Base-by-base conservation (phyloP, 1,140 invertebrate genomes). In the Caenorhabditis tropicalis region DNA sequence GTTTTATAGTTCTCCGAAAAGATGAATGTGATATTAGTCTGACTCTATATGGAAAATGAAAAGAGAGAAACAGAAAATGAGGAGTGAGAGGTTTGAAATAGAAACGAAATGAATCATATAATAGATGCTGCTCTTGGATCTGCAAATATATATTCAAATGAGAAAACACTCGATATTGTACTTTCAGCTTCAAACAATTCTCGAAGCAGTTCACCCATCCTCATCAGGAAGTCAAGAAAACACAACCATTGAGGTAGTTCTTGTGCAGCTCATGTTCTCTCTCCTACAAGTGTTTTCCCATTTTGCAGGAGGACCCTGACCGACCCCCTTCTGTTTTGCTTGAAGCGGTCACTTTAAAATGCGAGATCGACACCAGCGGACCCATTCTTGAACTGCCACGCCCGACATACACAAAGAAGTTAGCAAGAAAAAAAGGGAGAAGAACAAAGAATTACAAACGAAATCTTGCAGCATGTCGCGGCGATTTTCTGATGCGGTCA, bases 151-250 rank as follows among this genome's bases (percentile, higher is more conserved):
- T 51, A 4, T n/a, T 46, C 19, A 46, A 46, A 46, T 46, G 43
- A 46, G 43, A 46, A 46, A 46, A 16, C 10, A 46, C 19, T 46
- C 1, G 1, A 46, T 51, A 51, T 7, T n/a, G n/a, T n/a, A 10
- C 10, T 56, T 89, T 87, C 27, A 90, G 89, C 88, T 90, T 24
- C 90, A 91, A 87, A 91, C 88, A 21, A 89, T 91, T 39, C 88
- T 91, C 9, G 89, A 91, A 82, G 88, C 86, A 39, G 89, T 89
- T 31, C 84, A 90, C 79, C 89, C 89, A 15, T 89, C 87, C 33
- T 91, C 88, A 16, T 89, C 88, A 27, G 89, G 85, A 36, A 89
- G 87, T 79, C 88, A 88, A 48, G 90, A 91, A 74, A 79, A 88
- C 24, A 88, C 87, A 16, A 90, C 84, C 10, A 82, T 79, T 10